Conservation (phyloP, 1,140 invertebrate genomes). For the Scaptomyza hsui region DNA sequence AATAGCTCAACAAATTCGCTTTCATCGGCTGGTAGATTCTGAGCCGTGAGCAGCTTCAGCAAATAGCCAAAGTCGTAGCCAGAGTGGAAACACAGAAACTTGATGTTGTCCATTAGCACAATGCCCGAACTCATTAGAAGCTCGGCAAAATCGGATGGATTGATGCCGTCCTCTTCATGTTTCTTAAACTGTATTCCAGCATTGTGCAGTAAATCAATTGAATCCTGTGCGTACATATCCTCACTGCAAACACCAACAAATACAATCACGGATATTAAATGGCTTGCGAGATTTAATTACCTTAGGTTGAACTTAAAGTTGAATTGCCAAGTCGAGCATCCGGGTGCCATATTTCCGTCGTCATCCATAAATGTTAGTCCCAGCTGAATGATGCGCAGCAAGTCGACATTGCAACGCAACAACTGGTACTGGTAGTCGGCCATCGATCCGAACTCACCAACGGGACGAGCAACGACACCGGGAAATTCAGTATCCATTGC, state of each 20-base stretch:
- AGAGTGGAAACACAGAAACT: constrained; percentile 98
- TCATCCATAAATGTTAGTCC: constrained; percentile 98
- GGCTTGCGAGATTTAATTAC: too few relatives aligned
- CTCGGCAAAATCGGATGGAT: constrained; percentile 98
- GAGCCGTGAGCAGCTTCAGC: constrained; percentile 96
- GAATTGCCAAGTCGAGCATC: constrained; percentile 98
- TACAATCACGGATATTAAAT: too few relatives aligned
- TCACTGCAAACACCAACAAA: constrained; percentile 86
- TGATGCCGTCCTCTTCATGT: constrained; percentile 98
- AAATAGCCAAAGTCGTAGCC: constrained; percentile 99
- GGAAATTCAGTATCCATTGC: constrained; percentile 99
- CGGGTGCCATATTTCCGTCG: constrained; percentile 94
- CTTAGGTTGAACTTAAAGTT: constrained; percentile 98
- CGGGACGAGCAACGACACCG: constrained; percentile 97
- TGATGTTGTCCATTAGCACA: constrained; percentile 97
- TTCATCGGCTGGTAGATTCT: constrained; percentile 95
- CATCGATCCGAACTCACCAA: constrained; percentile 97
- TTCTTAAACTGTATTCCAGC: constrained; percentile 99
- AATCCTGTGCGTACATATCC: constrained; percentile 99
- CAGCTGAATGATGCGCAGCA: constrained; percentile 97
- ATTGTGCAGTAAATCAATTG: constrained; percentile 97
- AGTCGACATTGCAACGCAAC: constrained; percentile 97
- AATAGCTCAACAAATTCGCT: constrained; percentile 97
- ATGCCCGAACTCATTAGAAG: constrained; percentile 98
- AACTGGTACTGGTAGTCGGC: constrained; percentile 98